phyloP scores from a whole-genome alignment of 1,140 invertebrate species.

The Psix sp. region DNA sequence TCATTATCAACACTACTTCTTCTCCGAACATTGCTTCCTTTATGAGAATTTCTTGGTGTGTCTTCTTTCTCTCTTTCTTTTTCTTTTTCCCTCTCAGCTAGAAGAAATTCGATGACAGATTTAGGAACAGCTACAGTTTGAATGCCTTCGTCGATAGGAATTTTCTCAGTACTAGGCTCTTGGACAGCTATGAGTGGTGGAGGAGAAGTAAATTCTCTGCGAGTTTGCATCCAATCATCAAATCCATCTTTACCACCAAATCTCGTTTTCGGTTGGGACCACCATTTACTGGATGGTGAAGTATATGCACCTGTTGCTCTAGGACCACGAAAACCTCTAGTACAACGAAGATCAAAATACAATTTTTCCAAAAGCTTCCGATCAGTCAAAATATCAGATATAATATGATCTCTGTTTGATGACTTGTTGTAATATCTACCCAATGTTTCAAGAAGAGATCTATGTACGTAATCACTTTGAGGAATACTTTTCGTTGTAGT shows the following conservation, averaged over 20 bases:
- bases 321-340: constrained; percentile 81
- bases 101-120: constrained; percentile 74
- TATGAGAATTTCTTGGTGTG: constrained; percentile 63
- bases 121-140: constrained; percentile 81
- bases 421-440: constrained; percentile 82
- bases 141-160: constrained; percentile 75
- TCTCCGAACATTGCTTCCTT: constrained; percentile 73
- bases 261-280: constrained; percentile 70
- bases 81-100: constrained; percentile 65
- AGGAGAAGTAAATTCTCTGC: constrained; percentile 69
- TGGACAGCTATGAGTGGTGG: constrained; percentile 84
- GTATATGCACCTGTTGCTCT: constrained; percentile 72
- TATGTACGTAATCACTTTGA: constrained; percentile 80
- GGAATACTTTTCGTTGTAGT: constrained; percentile 54
- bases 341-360: constrained; percentile 84
- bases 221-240: constrained; percentile 37
- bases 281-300: constrained; percentile 70
- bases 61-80: constrained; percentile 56
- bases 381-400: constrained; percentile 84
- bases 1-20: constrained; percentile 87
- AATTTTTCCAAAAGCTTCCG: constrained; percentile 83
- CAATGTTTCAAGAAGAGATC: constrained; percentile 81
- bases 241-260: constrained; percentile 45
- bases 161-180: constrained; percentile 78
- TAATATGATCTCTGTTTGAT: constrained; percentile 81